Evolutionary conservation across 2,113 vertebrate species (phyloP), one percentile per base, ranked within the genome.

Genomic region (Nannobrachium achirus): DNA sequence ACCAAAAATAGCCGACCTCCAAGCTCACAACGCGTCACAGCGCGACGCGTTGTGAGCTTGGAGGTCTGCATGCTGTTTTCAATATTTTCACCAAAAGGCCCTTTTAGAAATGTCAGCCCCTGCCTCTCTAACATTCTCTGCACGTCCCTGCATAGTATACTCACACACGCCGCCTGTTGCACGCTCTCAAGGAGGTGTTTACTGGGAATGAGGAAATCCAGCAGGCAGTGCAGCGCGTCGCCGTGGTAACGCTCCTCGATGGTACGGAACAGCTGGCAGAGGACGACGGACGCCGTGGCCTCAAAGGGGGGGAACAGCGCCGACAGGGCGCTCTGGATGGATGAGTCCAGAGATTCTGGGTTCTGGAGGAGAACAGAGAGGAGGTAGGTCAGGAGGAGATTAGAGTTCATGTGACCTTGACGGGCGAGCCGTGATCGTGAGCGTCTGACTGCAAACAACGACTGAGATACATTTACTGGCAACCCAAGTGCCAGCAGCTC

Each of bases 181-280:
- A 98, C 89, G 40, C 92, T 96, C 76, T 98, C 95, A 70, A 98
- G 93, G 71, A 98, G 89, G 61, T 95, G 95, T 86, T 98, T 97
- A 88, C 95, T 93, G 0, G 97, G 97, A 82, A 97, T 94, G 72
- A 98, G 95, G 89, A 98, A 98, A 84, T 96, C 93, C 71, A 98
- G 88, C 53, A 98, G 91, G 78, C 96, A 98, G 79, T 93, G 93
- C 55, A 98, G 91, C 1, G 96, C 95, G 9, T 98, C 97, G 0
- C 96, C 95, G 0, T 48, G 89, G 88, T 95, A 98, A 87, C 91
- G 86, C 44, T 93, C 93, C 69, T 98, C 96, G 64, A 98, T 95
- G 65, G 96, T 94, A 52, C 93, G 92, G 69, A 98, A 98, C 72
- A 98, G 92, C 88, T 98, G 97, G 80, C 95, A 87, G 77, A 98